phyloP scores from a whole-genome alignment of 2,797 vertebrate genomes.

The Danio tinwini region DNA sequence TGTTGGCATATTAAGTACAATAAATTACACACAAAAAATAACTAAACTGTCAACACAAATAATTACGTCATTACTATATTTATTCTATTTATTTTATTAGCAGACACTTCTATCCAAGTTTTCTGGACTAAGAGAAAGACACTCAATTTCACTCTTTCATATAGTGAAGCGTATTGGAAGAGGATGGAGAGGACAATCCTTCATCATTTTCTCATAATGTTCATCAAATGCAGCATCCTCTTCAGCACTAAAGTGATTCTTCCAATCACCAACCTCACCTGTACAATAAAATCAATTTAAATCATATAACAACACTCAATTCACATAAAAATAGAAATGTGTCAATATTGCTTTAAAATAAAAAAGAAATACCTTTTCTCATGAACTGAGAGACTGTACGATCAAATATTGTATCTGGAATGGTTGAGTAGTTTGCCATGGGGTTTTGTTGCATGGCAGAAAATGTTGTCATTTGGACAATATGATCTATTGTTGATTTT shows the following conservation, averaged over 20 bases:
- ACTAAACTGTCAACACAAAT: not conserved
- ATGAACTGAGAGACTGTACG: slow-evolving; percentile 74
- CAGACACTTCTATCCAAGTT: not conserved
- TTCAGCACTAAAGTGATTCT: slow-evolving; percentile 65
- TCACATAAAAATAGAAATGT: too few species aligned
- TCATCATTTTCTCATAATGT: slow-evolving; percentile 63
- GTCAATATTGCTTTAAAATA: too few species aligned
- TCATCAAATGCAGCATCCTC: slow-evolving; percentile 66
- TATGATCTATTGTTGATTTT: slow-evolving; percentile 61
- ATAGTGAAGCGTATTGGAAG: slow-evolving; percentile 62
- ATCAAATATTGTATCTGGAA: slow-evolving; percentile 69
- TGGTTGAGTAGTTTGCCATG: slow-evolving; percentile 74
- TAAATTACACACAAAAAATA: not conserved
- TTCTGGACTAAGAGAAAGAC: not conserved
- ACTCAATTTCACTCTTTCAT: not conserved
- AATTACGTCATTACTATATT: not conserved
- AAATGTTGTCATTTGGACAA: slow-evolving; percentile 73
- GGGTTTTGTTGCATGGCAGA: slow-evolving; percentile 76
- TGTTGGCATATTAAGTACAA: not conserved
- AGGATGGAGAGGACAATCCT: slow-evolving; percentile 54
- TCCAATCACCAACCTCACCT: slow-evolving; percentile 69
- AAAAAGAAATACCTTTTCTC: too few species aligned
- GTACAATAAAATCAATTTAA: slow-evolving; percentile 19
- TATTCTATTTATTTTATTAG: not conserved
- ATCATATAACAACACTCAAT: too few species aligned